Conservation (phyloP, 2,888 invertebrate species). For the Pyrrhia umbra region DNA sequence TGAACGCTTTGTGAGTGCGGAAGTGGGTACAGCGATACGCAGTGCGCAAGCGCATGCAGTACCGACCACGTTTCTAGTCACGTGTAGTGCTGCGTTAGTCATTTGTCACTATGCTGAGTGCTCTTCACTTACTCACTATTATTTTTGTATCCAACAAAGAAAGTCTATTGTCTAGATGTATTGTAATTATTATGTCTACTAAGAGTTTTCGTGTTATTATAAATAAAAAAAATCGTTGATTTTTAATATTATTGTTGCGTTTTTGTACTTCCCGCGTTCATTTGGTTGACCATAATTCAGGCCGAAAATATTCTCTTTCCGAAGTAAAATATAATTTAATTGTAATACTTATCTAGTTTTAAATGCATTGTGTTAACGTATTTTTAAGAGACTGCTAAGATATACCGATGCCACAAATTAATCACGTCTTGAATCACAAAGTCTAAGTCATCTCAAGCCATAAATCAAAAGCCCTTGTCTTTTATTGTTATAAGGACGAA, state of each 20-base stretch:
- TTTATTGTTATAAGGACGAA: slow-evolving; percentile 50
- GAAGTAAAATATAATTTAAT: not conserved
- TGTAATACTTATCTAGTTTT: no score
- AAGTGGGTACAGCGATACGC: slow-evolving; percentile 33
- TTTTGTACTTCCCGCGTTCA: not conserved
- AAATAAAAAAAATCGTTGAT: not conserved
- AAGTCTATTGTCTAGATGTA: slow-evolving; percentile 2
- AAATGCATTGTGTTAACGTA: no score
- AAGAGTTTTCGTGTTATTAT: slow-evolving; percentile 5
- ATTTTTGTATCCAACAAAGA: slow-evolving; percentile 13
- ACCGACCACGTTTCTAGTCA: slow-evolving; percentile 48
- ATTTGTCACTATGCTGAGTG: slow-evolving; percentile 26
- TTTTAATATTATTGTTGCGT: slow-evolving; percentile 3
- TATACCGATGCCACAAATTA: slow-evolving; percentile 27
- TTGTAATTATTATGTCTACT: not conserved
- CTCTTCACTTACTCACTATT: slow-evolving; percentile 19
- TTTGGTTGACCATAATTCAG: not conserved
- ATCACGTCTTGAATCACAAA: slow-evolving; percentile 38
- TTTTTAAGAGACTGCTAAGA: no score
- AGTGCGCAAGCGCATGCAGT: slow-evolving; percentile 17
- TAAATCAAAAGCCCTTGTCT: slow-evolving; percentile 51
- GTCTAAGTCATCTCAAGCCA: slow-evolving; percentile 39
- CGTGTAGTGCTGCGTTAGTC: slow-evolving; percentile 46
- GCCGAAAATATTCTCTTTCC: not conserved
- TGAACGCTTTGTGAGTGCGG: slow-evolving; percentile 55